Conservation (phyloP, 1,140 invertebrate genomes). For the Monomorium pharaonis region DNA sequence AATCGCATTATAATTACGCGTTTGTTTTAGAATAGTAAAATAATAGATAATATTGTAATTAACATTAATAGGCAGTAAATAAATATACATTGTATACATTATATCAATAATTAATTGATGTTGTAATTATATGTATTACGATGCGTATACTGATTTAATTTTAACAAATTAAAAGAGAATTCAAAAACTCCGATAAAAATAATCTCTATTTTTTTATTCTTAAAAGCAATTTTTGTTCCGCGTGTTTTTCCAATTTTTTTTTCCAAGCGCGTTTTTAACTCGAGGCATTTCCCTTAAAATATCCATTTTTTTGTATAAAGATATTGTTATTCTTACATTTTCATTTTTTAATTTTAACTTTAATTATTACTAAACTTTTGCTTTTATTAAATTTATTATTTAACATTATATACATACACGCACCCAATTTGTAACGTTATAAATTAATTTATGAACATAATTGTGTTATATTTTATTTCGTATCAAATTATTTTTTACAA, state of each 20-base stretch:
- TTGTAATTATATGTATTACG: background rate
- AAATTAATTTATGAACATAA: constrained; percentile 13
- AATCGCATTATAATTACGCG: background rate
- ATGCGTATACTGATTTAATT: background rate
- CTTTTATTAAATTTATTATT: too few species aligned
- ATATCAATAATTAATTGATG: background rate
- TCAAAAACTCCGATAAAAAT: background rate
- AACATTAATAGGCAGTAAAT: background rate
- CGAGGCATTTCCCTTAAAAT: background rate
- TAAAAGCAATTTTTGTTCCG: background rate
- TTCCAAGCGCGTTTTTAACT: background rate
- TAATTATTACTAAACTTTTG: background rate
- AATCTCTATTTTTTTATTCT: background rate
- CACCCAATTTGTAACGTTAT: background rate
- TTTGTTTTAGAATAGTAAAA: background rate
- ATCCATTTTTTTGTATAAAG: background rate
- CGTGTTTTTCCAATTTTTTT: background rate
- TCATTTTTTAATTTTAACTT: background rate
- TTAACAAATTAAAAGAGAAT: background rate
- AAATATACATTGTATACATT: background rate
- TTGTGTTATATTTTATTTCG: too few species aligned
- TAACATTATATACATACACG: too few species aligned
- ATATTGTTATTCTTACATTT: background rate
- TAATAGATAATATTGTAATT: background rate
- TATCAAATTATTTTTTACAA: too few species aligned